Conservation (phyloP, 2,888 invertebrate genomes). For the Parasteatoda lunata region DNA sequence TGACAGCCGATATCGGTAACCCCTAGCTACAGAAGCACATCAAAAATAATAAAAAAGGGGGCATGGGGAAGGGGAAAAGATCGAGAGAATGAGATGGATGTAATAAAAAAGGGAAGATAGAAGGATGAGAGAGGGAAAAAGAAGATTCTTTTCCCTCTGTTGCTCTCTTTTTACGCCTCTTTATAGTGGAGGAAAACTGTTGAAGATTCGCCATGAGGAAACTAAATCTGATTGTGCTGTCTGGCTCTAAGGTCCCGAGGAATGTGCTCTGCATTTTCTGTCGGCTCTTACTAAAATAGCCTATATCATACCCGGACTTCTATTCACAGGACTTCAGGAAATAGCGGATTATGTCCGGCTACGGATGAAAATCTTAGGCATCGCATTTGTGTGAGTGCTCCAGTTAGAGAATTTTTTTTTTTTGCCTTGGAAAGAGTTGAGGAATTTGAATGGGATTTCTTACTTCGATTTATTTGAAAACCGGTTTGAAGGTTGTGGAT, state of each 20-base stretch:
- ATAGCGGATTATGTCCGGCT: constrained; percentile 36
- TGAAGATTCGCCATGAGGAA: constrained; percentile 57
- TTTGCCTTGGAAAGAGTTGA: too few species aligned
- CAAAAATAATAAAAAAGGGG: constrained; percentile 27
- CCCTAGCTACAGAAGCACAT: constrained; percentile 21
- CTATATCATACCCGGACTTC: constrained; percentile 4
- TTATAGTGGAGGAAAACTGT: constrained; percentile 46
- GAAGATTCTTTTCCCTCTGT: constrained; percentile 1
- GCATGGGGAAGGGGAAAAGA: constrained; percentile 25
- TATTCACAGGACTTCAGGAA: constrained; percentile 5
- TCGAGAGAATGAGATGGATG: constrained; percentile 20
- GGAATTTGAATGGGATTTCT: too few species aligned
- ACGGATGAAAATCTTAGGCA: too few species aligned
- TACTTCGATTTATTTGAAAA: too few species aligned
- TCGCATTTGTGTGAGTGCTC: too few species aligned
- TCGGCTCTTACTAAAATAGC: constrained; percentile 42
- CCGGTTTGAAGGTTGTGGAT: too few species aligned
- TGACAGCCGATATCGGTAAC: constrained; percentile 51
- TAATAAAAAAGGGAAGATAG: constrained; percentile 2
- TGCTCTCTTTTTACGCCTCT: constrained; percentile 42
- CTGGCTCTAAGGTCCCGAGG: constrained; percentile 36
- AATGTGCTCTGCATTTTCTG: constrained; percentile 41
- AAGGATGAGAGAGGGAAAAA: constrained; percentile 1
- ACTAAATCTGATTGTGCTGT: constrained; percentile 63
- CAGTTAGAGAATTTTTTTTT: too few species aligned